These are phyloP conservation scores for Epirrhoe tristata DNA, from an alignment of 2,888 invertebrate species.

Conservation along the genomic window DNA sequence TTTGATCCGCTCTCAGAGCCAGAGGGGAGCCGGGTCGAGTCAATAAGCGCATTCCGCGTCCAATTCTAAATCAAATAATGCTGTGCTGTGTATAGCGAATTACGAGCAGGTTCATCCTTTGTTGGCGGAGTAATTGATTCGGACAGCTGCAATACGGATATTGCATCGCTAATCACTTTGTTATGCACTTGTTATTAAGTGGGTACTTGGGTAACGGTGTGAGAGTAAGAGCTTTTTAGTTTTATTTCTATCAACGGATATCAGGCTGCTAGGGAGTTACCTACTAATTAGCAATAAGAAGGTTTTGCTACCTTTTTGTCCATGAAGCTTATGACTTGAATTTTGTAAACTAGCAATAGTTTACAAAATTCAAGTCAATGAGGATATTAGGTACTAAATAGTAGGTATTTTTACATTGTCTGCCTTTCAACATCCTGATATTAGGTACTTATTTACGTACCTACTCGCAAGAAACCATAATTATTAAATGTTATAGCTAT, in stretches of 20 bases:
- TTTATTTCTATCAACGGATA: not conserved
- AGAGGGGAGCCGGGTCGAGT: constrained; percentile 51
- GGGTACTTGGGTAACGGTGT: constrained; percentile 1
- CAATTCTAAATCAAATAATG: constrained; percentile 84
- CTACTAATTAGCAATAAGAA: no score
- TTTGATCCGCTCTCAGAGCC: constrained; percentile 17
- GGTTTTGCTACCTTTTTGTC: no score
- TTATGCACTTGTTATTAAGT: constrained; percentile 24
- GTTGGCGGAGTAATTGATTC: constrained; percentile 46
- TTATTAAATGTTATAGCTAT: not conserved
- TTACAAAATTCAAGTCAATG: no score
- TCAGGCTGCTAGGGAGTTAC: not conserved
- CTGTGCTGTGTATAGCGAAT: constrained; percentile 71
- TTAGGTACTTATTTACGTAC: not conserved
- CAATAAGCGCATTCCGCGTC: constrained; percentile 77
- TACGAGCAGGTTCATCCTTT: constrained; percentile 44
- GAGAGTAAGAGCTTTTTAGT: not conserved
- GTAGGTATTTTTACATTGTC: no score
- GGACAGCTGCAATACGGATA: constrained; percentile 44
- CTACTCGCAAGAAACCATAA: not conserved
- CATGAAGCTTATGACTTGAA: no score
- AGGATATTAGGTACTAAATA: no score
- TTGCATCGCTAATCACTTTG: constrained; percentile 30
- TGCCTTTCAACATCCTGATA: not conserved
- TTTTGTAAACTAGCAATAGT: no score